These are phyloP conservation scores for Anoncus sp. DNA, from an alignment of 2,888 invertebrate species.

Conservation along the genomic window DNA sequence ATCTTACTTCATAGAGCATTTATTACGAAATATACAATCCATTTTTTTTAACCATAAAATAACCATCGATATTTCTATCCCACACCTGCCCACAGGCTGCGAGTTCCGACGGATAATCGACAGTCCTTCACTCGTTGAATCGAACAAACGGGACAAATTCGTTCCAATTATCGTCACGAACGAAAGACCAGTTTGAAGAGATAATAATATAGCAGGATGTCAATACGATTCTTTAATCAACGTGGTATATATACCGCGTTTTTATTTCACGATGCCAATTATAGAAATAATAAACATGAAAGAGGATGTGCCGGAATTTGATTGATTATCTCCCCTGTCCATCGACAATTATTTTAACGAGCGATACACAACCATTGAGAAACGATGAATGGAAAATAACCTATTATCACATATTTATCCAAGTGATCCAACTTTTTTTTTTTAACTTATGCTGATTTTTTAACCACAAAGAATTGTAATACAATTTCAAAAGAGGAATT, in stretches of 20 bases:
- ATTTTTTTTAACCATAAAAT: background rate
- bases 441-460: background rate
- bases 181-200: constrained; percentile 38
- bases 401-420: constrained; percentile 39
- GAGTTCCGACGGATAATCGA: constrained; percentile 46
- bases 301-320: constrained; percentile 47
- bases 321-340: constrained; percentile 35
- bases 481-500: background rate
- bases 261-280: constrained; percentile 35
- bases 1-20: no score
- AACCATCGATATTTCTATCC: constrained; percentile 15
- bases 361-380: constrained; percentile 27
- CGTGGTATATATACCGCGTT: constrained; percentile 4
- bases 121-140: constrained; percentile 25
- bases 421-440: constrained; percentile 8
- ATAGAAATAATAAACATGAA: constrained; percentile 47
- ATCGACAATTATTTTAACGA: constrained; percentile 45
- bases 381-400: constrained; percentile 37
- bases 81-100: constrained; percentile 45
- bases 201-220: constrained; percentile 33
- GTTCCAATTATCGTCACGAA: constrained; percentile 70
- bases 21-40: no score
- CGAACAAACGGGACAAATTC: constrained; percentile 68
- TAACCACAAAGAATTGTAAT: background rate
- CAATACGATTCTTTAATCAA: constrained; percentile 53